Evolutionary conservation across 2,113 vertebrate species (phyloP).

Genomic region (Sorex araneus): DNA sequence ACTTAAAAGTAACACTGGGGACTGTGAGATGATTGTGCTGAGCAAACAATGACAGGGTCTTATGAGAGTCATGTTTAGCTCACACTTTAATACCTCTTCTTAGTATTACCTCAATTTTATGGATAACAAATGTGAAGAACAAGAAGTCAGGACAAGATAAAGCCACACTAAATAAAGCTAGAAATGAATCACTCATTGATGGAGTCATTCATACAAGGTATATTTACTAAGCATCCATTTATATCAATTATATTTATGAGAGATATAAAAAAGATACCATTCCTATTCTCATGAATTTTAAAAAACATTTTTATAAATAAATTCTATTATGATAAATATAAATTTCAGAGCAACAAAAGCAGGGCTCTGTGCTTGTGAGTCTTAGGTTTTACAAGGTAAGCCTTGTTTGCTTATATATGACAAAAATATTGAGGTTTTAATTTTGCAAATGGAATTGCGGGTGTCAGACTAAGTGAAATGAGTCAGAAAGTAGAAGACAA

Average conservation of each 20-base stretch:
- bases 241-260: no score
- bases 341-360: slow-evolving; percentile 16
- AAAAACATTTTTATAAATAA: no score
- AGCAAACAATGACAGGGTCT: not conserved
- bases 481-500: no score
- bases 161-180: not conserved
- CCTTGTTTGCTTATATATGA: slow-evolving; percentile 10
- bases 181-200: not conserved
- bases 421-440: no score
- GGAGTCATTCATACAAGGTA: not conserved
- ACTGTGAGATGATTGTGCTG: not conserved
- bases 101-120: slow-evolving; percentile 30
- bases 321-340: not conserved
- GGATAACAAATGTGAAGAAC: slow-evolving; percentile 50
- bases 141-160: slow-evolving; percentile 37
- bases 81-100: not conserved
- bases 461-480: no score
- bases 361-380: slow-evolving; percentile 25
- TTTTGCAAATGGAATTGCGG: no score
- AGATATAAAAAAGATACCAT: not conserved
- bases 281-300: not conserved
- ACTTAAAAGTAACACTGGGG: slow-evolving; percentile 24
- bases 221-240: not conserved
- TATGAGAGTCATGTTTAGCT: not conserved
- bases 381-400: slow-evolving; percentile 6